Base-by-base conservation (phyloP, 37 sponge, comb jelly and placozoan genomes). In the Diacarnus erythraeanus region DNA sequence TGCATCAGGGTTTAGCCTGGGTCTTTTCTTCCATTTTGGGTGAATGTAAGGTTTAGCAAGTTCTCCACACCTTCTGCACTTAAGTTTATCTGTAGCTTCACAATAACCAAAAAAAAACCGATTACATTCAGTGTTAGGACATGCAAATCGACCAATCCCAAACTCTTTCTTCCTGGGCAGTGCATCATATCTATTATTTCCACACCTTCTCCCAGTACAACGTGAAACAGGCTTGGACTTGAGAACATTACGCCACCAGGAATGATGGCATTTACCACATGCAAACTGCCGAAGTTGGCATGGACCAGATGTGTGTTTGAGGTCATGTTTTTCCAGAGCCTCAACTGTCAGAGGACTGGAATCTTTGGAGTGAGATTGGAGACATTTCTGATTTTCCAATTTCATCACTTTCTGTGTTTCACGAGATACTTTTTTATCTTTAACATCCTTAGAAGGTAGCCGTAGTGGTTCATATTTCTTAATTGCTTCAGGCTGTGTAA, bases 131-230 rank as follows among this genome's bases (percentile, higher is more conserved):
- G 42, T 2, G 2, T 71, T 71, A n/a, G 71, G 41, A 40, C 71
- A 71, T 5, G 41, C 22, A 26, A 42, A 71, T 42, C 71, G 71
- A 40, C 71, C 71, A 2, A 71, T 71, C 15, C 71, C 71, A 71
- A 71, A 71, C 42, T 71, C 43, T 42, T 71, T 71, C 23, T 71
- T 42, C 42, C 17, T 38, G 8, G 71, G 71, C 2, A 71, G 2
- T 15, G 71, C 42, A 71, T 71, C 71, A 42, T 71, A 71, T 40
- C 71, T 39, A 1, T 3, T 31, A 10, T 33, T 36, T 71, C 42
- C 42, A 71, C 71, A 71, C 71, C 41, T 47, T 8, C 2, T 2
- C 30, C 66, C 34, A 5, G 35, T 65, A 36, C 71, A 71, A 22
- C 71, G 18, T 38, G 71, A 71, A 15, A 71, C 71, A 25, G 71